phyloP scores from a whole-genome alignment of 2,113 vertebrate species.

The Glareola pratincola region DNA sequence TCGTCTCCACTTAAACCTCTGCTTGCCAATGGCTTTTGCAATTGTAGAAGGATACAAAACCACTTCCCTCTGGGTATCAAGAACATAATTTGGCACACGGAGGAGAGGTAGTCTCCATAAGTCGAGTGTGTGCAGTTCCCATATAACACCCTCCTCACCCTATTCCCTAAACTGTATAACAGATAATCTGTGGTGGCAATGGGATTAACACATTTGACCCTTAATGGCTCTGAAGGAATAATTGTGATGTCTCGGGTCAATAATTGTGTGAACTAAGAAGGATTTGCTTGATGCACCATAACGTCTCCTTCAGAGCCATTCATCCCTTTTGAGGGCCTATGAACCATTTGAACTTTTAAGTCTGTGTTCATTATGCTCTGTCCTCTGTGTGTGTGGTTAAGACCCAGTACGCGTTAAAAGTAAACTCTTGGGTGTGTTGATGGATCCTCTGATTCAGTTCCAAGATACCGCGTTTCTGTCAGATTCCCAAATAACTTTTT shows the following conservation, averaged over 20 bases:
- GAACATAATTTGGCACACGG: not conserved
- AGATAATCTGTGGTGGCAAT: constrained; percentile 54
- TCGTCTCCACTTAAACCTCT: not conserved
- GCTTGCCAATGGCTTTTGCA: not conserved
- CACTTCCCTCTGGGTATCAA: not conserved
- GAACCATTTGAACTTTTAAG: constrained; percentile 41
- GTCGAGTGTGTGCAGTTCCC: not conserved
- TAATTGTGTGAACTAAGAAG: constrained; percentile 50
- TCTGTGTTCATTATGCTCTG: not conserved
- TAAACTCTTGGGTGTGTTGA: not conserved
- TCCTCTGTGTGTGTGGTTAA: not conserved
- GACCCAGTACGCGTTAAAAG: not conserved
- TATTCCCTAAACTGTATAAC: constrained; percentile 42
- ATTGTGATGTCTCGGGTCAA: constrained; percentile 48
- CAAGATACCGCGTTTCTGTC: not conserved
- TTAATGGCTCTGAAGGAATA: constrained; percentile 58
- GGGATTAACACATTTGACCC: constrained; percentile 57
- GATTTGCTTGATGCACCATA: constrained; percentile 49
- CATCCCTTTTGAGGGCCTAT: constrained; percentile 22
- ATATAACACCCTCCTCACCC: not conserved
- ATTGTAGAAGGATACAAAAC: not conserved
- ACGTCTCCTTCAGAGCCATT: constrained; percentile 1
- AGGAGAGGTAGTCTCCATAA: not conserved
- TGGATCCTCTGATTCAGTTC: not conserved
- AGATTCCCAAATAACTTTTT: not conserved